A percentile compares a stretch with the other conserved stretches of the same genome.
These are phyloP conservation scores for Heteromurus nitidus DNA, from an alignment of 2,888 invertebrate genomes.

Conservation along the genomic window DNA sequence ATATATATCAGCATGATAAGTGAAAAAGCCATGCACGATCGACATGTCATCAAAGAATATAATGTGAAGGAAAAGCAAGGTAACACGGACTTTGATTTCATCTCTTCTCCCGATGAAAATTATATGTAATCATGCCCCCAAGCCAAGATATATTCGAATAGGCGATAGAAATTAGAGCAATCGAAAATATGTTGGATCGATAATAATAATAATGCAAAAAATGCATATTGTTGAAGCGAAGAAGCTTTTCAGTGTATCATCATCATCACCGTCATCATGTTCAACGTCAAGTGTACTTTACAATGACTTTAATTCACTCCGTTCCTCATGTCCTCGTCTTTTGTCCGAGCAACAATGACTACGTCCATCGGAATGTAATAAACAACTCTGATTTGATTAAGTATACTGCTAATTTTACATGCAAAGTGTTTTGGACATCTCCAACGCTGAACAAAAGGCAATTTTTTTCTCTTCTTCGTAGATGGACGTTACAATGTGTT, in stretches of 20 bases:
- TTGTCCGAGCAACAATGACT: neutral
- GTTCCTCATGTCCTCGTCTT: neutral
- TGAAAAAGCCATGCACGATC: conserved; percentile 53
- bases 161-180: neutral
- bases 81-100: neutral
- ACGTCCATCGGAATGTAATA: neutral
- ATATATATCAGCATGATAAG: conserved; percentile 45
- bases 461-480: neutral
- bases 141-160: no score
- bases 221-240: neutral
- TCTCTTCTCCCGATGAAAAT: no score
- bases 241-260: neutral
- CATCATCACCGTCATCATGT: no score
- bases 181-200: neutral
- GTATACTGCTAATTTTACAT: neutral
- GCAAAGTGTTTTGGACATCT: neutral
- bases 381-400: neutral
- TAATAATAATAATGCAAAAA: neutral
- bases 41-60: neutral
- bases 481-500: no score
- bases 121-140: neutral
- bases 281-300: no score
- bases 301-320: neutral
- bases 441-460: neutral
- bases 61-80: no score